Base-by-base conservation (phyloP, 2,797 vertebrate genomes). In the Bradypodion ventrale region DNA sequence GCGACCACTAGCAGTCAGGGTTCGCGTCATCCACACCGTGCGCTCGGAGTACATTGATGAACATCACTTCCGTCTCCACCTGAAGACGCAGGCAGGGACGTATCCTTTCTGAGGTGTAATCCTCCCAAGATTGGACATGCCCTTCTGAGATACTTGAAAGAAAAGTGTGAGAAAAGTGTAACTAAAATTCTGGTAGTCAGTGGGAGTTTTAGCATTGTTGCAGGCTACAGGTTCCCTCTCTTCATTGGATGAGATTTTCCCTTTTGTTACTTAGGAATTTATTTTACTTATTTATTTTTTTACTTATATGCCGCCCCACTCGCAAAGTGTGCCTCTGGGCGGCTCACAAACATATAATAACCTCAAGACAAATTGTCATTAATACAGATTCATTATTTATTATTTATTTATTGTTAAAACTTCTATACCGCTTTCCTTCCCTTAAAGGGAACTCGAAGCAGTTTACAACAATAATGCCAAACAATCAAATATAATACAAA, bases 1-100 rank as follows among this genome's bases (percentile, higher is more conserved):
- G 1, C 94, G 98, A 75, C 97, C 98, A 0, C 92, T 99, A 63
- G 98, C 98, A 0, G 95, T 98, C 40, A 95, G 98, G 1, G 93
- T 94, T 81, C 96, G 98, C 0, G 32, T 97, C 81, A 95, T 99
- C 90, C 98, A 99, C 95, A 97, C 93, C 84, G 99, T 99, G 98
- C 96, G 87, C 52, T 46, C 96, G 0, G 90, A 95, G 88, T 97
- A 95, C 85, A 81, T 97, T 66, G 98, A 99, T 8, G 85, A 95
- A 2, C 98, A 99, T 82, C 98, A 98, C 91, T 99, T 99, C 91
- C 95, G 97, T 62, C 96, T 99, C 80, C 92, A 77, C 23, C 96
- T 99, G 88, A 97, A 96, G 93, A 99, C 97, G 0, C 98, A 99
- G 89, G 98, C 98, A 0, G 98, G 98, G 25, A 99, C 98, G 98